Evolutionary conservation across 1,140 invertebrate genomes (phyloP).

Genomic region (Pseudomyrmex dendroicus): DNA sequence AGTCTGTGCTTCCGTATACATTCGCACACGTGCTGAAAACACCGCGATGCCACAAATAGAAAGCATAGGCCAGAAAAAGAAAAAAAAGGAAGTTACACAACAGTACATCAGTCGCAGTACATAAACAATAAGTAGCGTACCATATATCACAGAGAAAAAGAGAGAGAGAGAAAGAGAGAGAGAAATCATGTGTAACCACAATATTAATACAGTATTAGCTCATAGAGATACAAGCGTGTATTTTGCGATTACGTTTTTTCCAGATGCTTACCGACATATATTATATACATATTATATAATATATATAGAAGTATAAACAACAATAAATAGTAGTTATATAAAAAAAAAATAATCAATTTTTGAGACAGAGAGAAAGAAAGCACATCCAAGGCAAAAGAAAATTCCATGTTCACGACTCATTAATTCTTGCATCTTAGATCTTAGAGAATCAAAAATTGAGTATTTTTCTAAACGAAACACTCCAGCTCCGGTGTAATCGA

Average conservation of each 20-base stretch:
- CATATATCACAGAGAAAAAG: constrained; percentile 36
- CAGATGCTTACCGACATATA: constrained; percentile 61
- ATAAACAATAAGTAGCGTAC: constrained; percentile 53
- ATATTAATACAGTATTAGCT: constrained; percentile 52
- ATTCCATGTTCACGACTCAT: constrained; percentile 47
- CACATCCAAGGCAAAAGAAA: constrained; percentile 22
- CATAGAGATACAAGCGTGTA: constrained; percentile 75
- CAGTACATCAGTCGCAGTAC: constrained; percentile 13
- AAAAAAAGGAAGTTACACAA: constrained; percentile 5
- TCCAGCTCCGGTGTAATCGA: constrained; percentile 54
- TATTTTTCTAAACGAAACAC: constrained; percentile 72
- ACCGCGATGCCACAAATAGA: constrained; percentile 9
- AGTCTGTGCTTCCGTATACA: constrained; percentile 79
- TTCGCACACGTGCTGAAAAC: constrained; percentile 66
- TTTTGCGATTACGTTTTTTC: constrained; percentile 78
- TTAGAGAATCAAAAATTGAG: constrained; percentile 73
- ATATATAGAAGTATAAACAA: constrained; percentile 55
- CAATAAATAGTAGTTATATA: constrained; percentile 48
- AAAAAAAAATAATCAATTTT: constrained; percentile 73
- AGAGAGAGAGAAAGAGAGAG: no score
- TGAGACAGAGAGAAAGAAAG: constrained; percentile 54
- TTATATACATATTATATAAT: constrained; percentile 43
- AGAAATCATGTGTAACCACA: constrained; percentile 53
- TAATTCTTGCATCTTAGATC: constrained; percentile 63
- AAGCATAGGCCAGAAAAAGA: not conserved